A percentile compares a stretch with the other conserved stretches of the same genome.
These are phyloP conservation scores for Sebastes aleutianus DNA, from an alignment of 2,797 vertebrate species.

Conservation along the genomic window DNA sequence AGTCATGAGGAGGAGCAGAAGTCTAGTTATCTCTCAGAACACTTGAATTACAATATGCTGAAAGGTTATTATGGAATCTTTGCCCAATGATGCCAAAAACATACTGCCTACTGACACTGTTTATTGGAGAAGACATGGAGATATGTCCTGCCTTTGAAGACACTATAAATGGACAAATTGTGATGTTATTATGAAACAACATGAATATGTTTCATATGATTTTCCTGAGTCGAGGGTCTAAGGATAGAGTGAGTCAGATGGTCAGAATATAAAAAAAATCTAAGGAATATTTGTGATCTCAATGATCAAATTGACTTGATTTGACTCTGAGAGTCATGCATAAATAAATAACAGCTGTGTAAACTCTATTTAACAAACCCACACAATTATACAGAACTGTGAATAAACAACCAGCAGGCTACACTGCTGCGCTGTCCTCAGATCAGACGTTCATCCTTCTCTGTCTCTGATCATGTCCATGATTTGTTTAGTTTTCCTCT, in stretches of 20 bases:
- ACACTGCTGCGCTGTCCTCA: conserved; percentile 31
- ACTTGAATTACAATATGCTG: no score
- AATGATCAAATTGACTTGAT: not conserved
- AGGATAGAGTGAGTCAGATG: no score
- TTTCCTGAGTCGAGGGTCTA: not conserved
- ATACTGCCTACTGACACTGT: no score
- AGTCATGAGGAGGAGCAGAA: no score
- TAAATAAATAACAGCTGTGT: not conserved
- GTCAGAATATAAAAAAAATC: no score
- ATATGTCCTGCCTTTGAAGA: not conserved
- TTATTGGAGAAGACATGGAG: not conserved
- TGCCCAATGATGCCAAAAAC: no score
- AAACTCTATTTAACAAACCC: not conserved
- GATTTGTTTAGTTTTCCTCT: not conserved
- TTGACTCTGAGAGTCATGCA: not conserved
- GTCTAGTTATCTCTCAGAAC: no score
- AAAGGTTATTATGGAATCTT: no score
- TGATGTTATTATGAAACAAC: not conserved
- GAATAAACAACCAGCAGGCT: conserved; percentile 30
- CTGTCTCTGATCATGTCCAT: not conserved
- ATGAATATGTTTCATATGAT: not conserved
- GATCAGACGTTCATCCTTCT: not conserved
- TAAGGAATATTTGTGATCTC: not conserved
- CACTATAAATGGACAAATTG: not conserved
- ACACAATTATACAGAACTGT: not conserved